phyloP scores from a whole-genome alignment of 2,888 invertebrate genomes.

The Aplocera efformata region DNA sequence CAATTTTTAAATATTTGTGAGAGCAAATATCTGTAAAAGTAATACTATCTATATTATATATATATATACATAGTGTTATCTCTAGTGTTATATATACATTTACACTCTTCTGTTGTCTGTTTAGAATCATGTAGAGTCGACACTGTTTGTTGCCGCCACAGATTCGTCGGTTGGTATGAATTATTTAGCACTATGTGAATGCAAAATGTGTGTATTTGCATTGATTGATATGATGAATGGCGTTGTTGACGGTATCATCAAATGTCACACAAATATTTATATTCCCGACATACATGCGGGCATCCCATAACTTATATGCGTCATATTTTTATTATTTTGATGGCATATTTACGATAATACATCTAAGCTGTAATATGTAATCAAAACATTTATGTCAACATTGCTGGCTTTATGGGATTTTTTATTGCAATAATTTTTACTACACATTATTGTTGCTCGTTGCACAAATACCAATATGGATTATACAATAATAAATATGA shows the following conservation, averaged over 20 bases:
- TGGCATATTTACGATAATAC: constrained; percentile 9
- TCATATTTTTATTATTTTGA: constrained; percentile 1
- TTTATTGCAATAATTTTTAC: constrained; percentile 42
- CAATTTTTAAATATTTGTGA: too few relatives aligned
- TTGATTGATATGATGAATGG: constrained; percentile 13
- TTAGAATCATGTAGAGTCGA: too few relatives aligned
- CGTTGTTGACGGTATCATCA: constrained; percentile 9
- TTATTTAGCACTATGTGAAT: constrained; percentile 10
- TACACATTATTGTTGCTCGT: constrained; percentile 30
- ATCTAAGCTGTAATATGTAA: constrained; percentile 17
- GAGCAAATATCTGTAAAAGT: too few relatives aligned
- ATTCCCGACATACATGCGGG: constrained; percentile 4
- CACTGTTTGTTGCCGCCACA: too few relatives aligned
- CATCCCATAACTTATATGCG: constrained; percentile 8
- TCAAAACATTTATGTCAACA: constrained; percentile 24
- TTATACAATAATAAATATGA: constrained; percentile 20
- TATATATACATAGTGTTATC: too few relatives aligned
- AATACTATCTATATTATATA: too few relatives aligned
- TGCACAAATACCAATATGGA: constrained; percentile 17
- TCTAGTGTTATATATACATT: too few relatives aligned
- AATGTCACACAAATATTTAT: not conserved
- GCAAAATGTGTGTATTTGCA: constrained; percentile 11
- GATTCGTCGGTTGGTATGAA: not conserved
- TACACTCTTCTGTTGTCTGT: too few relatives aligned
- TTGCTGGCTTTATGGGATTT: constrained; percentile 31